Conservation (phyloP, 2,797 vertebrate species). For the Enoplosus armatus region DNA sequence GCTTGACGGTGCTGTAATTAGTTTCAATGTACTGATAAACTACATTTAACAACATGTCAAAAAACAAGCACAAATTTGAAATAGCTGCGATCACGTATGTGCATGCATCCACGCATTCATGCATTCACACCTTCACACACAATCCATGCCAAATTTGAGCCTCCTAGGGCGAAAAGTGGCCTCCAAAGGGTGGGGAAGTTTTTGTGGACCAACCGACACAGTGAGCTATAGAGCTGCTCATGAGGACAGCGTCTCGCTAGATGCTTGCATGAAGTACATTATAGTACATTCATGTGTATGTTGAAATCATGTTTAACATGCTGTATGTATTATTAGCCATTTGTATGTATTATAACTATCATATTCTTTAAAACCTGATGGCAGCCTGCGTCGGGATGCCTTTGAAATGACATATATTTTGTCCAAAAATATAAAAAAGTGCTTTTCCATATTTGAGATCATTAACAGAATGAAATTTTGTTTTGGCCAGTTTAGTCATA, state of each 20-base stretch:
- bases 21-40: background rate
- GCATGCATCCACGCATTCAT: too few relatives aligned
- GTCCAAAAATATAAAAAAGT: too few relatives aligned
- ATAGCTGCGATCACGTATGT: too few relatives aligned
- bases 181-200: too few relatives aligned
- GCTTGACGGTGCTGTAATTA: background rate
- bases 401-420: too few relatives aligned
- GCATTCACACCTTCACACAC: too few relatives aligned
- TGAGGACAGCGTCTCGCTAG: background rate
- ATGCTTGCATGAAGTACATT: background rate
- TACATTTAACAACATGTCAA: background rate
- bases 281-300: background rate
- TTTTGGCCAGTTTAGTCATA: background rate
- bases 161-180: too few relatives aligned
- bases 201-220: too few relatives aligned
- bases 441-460: too few relatives aligned
- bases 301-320: background rate
- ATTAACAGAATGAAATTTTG: background rate
- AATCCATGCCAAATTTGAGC: too few relatives aligned
- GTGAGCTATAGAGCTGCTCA: too few relatives aligned
- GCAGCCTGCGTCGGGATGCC: background rate
- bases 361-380: background rate
- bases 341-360: background rate
- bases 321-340: background rate
- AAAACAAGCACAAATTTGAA: too few relatives aligned